A percentile compares a stretch with the other conserved stretches of the same genome.
These are phyloP conservation scores for Malurus alboscapulatus DNA, from an alignment of 2,113 vertebrate genomes.

Conservation along the genomic window DNA sequence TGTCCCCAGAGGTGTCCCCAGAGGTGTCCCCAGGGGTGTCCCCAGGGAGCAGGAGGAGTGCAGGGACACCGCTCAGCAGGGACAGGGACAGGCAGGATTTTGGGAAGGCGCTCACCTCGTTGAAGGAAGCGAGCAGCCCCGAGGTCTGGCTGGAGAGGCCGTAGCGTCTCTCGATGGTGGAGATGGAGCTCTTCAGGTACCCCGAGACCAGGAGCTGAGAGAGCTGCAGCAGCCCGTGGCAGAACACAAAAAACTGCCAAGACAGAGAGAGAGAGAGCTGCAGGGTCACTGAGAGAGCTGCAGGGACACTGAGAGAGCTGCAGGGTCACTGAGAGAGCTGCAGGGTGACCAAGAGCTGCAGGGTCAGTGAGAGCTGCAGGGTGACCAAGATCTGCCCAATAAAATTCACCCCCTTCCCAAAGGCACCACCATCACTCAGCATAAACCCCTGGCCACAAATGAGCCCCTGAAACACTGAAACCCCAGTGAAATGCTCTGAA, in stretches of 20 bases:
- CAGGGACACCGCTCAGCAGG: fast-evolving
- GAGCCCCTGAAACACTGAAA: not conserved
- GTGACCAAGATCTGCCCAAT: too few species aligned
- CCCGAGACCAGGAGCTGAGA: slow-evolving; percentile 88
- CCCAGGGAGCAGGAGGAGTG: fast-evolving
- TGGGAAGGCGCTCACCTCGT: slow-evolving; percentile 78
- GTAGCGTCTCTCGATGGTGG: slow-evolving; percentile 91
- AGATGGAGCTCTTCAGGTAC: slow-evolving; percentile 93
- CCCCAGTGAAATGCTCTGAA: not conserved
- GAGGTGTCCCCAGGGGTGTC: too few species aligned
- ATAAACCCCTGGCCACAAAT: not conserved
- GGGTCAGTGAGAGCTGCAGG: too few species aligned
- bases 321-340: not conserved
- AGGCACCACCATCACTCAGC: fast-evolving
- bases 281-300: not conserved
- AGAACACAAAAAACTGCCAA: slow-evolving; percentile 88
- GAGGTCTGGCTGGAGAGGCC: slow-evolving; percentile 91
- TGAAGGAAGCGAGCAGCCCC: slow-evolving; percentile 87
- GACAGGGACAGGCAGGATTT: not conserved
- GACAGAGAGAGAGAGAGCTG: not conserved
- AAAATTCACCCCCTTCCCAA: not conserved
- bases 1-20: too few species aligned
- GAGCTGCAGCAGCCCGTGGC: slow-evolving; percentile 90
- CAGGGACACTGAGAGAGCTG: not conserved
- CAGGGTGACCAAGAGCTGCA: not conserved